Evolutionary conservation across 2,888 invertebrate genomes (phyloP), one percentile per base, ranked within the genome.

Genomic region (Syrista parreyssii): DNA sequence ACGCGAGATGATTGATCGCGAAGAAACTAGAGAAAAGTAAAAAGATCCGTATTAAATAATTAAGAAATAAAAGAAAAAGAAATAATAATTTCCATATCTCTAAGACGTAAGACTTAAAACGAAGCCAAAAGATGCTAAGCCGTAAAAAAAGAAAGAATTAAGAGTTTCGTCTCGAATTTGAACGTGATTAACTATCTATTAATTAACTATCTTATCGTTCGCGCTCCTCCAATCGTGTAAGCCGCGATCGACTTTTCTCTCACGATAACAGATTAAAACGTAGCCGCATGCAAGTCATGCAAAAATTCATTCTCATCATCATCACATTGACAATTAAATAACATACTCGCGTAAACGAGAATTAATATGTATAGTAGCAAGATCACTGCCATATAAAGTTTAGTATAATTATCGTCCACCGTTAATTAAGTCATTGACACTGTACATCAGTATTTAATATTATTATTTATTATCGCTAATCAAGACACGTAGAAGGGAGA

Each of bases 381-480:
- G 84, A 85, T 85, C 89, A 90, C 89, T 90, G 90, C 89, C 90
- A 91, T 89, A 88, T 75, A 75, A 86, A 88, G 84, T 83, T 84
- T 87, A 87, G 87, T 87, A 71, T 71, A 71, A 71, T 71, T 71
- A 71, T 71, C 33, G 31, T 71, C 15, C 71, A 71, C 71, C 71
- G 71, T 33, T 32, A 71, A 84, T 82, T 80, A 68, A 68, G 34
- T 72, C 68, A 75, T 55, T 55, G 69, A 87, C 86, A 88, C 89
- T 91, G 90, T 90, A 90, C 86, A 91, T 90, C 91, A 91, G 91
- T 91, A 91, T 91, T 91, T 91, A 90, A 89, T 85, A 81, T 85
- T 87, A 90, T 86, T 89, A 88, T 89, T 90, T 90, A 91, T 91
- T 91, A 88, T 85, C 84, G 80, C 85, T 87, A 86, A 85, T 82